Conservation (phyloP, 2,888 invertebrate genomes). For the Trissolcus brochymenae region DNA sequence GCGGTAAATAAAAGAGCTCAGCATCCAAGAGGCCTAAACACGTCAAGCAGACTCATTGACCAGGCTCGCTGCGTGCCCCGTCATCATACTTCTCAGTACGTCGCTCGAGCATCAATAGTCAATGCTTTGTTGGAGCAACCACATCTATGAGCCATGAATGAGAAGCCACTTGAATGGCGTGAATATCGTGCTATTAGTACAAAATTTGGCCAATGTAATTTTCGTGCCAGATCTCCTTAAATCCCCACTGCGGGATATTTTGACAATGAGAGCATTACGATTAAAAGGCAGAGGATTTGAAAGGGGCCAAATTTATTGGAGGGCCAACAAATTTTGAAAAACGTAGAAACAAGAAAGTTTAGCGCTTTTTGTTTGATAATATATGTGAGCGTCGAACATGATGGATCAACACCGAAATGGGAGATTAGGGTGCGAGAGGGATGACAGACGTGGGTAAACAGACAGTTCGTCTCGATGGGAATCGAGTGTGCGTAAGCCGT, state of each 20-base stretch:
- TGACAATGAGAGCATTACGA: too few relatives aligned
- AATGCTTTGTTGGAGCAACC: slow-evolving; percentile 27
- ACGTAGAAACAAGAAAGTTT: too few relatives aligned
- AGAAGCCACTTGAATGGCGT: slow-evolving; percentile 28
- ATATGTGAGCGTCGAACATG: too few relatives aligned
- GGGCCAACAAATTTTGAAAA: too few relatives aligned
- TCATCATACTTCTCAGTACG: slow-evolving; percentile 38
- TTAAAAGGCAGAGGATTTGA: too few relatives aligned
- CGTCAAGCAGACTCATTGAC: slow-evolving; percentile 60
- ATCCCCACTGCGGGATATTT: too few relatives aligned
- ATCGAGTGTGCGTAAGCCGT: slow-evolving; percentile 61
- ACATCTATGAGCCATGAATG: slow-evolving; percentile 32
- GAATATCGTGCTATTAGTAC: slow-evolving; percentile 15
- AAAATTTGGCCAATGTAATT: slow-evolving; percentile 6
- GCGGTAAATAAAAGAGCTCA: slow-evolving; percentile 61
- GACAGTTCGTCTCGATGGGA: slow-evolving; percentile 49
- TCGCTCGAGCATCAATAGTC: slow-evolving; percentile 29
- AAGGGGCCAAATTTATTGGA: too few relatives aligned
- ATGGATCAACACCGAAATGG: too few relatives aligned
- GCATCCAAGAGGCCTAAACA: slow-evolving; percentile 55
- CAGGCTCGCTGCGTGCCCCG: slow-evolving; percentile 43
- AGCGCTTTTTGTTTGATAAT: too few relatives aligned
- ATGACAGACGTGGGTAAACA: too few relatives aligned
- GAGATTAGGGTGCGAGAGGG: too few relatives aligned
- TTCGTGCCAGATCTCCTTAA: too few relatives aligned